Evolutionary conservation across 2,113 vertebrate genomes (phyloP).

Genomic region (Naja naja): DNA sequence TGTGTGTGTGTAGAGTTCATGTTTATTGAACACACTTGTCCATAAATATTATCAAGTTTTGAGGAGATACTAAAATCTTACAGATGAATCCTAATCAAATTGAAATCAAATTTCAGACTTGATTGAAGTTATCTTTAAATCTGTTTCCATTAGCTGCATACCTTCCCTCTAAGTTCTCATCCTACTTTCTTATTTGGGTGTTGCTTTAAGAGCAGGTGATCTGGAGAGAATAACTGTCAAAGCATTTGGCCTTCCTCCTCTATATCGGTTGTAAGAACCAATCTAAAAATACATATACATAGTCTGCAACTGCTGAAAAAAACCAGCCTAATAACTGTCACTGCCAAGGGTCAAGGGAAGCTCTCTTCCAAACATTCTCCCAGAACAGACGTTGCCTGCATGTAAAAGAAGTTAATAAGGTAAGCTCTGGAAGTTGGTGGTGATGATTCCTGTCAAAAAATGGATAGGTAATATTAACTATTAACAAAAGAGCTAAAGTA

Average conservation of each 20-base stretch:
- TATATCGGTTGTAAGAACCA: background rate
- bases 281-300: conserved; percentile 67
- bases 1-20: background rate
- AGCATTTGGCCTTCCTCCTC: background rate
- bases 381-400: background rate
- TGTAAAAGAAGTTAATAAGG: conserved; percentile 20
- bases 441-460: background rate
- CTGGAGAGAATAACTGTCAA: conserved; percentile 8
- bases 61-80: background rate
- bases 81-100: background rate
- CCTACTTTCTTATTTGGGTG: background rate
- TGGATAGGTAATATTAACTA: background rate
- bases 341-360: background rate
- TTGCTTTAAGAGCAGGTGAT: conserved; percentile 45
- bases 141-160: background rate
- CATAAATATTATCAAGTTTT: background rate
- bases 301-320: background rate
- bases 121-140: background rate
- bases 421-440: conserved; percentile 9
- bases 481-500: background rate
- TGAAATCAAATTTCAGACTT: background rate
- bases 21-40: background rate
- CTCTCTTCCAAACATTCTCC: background rate
- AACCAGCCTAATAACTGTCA: background rate
- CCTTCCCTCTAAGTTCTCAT: background rate